Evolutionary conservation across 1,140 invertebrate species (phyloP).

Genomic region (Drosophila quadrilineata): DNA sequence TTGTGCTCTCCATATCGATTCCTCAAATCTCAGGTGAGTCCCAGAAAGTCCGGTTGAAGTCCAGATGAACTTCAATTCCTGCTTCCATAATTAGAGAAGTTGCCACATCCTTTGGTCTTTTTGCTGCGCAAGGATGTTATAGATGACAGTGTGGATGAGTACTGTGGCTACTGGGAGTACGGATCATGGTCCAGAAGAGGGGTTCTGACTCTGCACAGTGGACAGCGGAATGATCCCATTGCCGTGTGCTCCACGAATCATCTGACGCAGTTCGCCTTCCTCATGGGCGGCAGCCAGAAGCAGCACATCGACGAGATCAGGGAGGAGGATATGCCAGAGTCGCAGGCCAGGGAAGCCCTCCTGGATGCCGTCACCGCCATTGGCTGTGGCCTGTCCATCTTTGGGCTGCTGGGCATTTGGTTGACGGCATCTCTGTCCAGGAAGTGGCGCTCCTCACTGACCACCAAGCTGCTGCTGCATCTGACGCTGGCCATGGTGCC

Average conservation of each 20-base stretch:
- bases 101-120: neutral
- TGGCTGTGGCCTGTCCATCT: slow-evolving; percentile 83
- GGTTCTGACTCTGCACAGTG: neutral
- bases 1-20: slow-evolving; percentile 41
- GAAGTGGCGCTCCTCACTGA: slow-evolving; percentile 83
- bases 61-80: no score
- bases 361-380: slow-evolving; percentile 83
- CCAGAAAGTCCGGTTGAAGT: no score
- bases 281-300: slow-evolving; percentile 80
- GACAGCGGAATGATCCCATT: neutral
- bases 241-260: slow-evolving; percentile 83
- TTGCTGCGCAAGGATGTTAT: neutral
- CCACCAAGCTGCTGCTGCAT: slow-evolving; percentile 84
- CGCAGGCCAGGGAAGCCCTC: no score
- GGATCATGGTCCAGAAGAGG: neutral
- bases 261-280: slow-evolving; percentile 84
- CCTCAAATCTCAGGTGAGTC: slow-evolving; percentile 33
- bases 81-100: no score
- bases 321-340: slow-evolving; percentile 61
- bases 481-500: slow-evolving; percentile 83
- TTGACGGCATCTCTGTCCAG: slow-evolving; percentile 83
- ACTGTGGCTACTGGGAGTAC: slow-evolving; percentile 21
- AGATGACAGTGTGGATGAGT: neutral
- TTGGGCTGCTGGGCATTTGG: slow-evolving; percentile 83
- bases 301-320: slow-evolving; percentile 39